Percentiles rank a stretch among this genome's conserved stretches.
phyloP scores from a whole-genome alignment of 2,888 invertebrate species.

The Drosophila quinaria region DNA sequence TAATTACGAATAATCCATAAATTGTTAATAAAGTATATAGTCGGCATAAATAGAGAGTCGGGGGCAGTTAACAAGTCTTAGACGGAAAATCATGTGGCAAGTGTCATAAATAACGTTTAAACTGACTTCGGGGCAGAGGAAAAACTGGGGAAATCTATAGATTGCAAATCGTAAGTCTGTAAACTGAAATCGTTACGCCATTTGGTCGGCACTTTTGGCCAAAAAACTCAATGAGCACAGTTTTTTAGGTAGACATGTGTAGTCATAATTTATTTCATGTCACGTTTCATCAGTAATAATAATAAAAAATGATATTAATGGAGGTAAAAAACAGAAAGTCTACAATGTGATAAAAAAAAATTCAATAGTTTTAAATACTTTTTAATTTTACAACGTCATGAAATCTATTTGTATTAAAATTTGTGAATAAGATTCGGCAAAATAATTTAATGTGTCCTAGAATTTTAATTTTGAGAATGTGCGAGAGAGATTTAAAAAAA shows the following conservation, averaged over 20 bases:
- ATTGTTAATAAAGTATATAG: constrained; percentile 34
- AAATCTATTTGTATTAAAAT: background rate
- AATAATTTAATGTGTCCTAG: background rate
- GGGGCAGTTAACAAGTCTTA: constrained; percentile 40
- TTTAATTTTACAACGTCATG: background rate
- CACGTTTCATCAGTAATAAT: constrained; percentile 20
- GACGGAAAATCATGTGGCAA: constrained; percentile 61
- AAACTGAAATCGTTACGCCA: constrained; percentile 41
- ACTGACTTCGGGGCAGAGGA: constrained; percentile 19
- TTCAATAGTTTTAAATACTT: background rate
- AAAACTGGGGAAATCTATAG: constrained; percentile 28
- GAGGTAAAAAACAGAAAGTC: constrained; percentile 27
- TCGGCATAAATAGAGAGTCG: constrained; percentile 25
- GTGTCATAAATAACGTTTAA: constrained; percentile 69
- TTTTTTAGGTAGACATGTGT: constrained; percentile 41
- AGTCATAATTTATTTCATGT: constrained; percentile 54
- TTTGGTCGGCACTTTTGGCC: constrained; percentile 48
- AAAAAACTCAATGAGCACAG: constrained; percentile 23
- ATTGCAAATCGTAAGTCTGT: constrained; percentile 39
- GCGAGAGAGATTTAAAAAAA: background rate
- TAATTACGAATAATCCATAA: constrained; percentile 67
- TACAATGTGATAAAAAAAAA: background rate
- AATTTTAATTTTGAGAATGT: background rate
- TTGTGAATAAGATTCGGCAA: too few species aligned
- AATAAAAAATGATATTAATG: constrained; percentile 2